These are phyloP conservation scores for Eulithis testata DNA, from an alignment of 2,888 invertebrate genomes.

Conservation along the genomic window DNA sequence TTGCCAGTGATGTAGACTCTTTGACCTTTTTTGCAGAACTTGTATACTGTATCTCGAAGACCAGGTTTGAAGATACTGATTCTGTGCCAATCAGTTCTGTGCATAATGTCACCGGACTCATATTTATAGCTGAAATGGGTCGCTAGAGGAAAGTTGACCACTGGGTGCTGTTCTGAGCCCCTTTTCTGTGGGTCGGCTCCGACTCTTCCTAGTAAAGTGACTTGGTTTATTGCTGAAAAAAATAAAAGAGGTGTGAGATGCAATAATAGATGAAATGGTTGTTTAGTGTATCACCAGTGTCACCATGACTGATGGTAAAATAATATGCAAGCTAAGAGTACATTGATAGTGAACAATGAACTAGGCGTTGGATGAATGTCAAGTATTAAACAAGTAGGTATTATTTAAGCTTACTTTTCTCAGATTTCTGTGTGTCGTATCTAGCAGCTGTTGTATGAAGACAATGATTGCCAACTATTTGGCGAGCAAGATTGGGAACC, in stretches of 20 bases:
- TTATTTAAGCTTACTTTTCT: constrained; percentile 64
- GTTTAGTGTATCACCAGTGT: not conserved
- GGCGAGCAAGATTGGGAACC: constrained; percentile 46
- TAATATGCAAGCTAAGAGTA: too few relatives aligned
- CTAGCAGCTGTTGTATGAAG: constrained; percentile 48
- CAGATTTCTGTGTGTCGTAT: constrained; percentile 63
- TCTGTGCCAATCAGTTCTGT: constrained; percentile 97
- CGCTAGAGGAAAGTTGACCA: constrained; percentile 94
- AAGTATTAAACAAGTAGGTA: not conserved
- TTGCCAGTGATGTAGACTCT: constrained; percentile 92
- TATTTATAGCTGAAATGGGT: constrained; percentile 94
- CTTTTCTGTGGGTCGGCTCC: constrained; percentile 95
- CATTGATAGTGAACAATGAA: too few relatives aligned
- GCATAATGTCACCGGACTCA: constrained; percentile 91
- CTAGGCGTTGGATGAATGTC: too few relatives aligned
- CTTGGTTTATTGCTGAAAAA: constrained; percentile 88
- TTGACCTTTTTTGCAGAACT: constrained; percentile 93
- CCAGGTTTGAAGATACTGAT: constrained; percentile 94
- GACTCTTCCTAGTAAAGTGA: constrained; percentile 93
- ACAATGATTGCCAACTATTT: constrained; percentile 44
- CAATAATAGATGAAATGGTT: not conserved
- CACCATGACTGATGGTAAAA: too few relatives aligned
- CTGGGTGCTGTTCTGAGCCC: constrained; percentile 92
- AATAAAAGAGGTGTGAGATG: not conserved
- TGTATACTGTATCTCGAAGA: constrained; percentile 91